Evolutionary conservation across 2,113 vertebrate species (phyloP), one percentile per base, ranked within the genome.

Genomic region (Pica pica): DNA sequence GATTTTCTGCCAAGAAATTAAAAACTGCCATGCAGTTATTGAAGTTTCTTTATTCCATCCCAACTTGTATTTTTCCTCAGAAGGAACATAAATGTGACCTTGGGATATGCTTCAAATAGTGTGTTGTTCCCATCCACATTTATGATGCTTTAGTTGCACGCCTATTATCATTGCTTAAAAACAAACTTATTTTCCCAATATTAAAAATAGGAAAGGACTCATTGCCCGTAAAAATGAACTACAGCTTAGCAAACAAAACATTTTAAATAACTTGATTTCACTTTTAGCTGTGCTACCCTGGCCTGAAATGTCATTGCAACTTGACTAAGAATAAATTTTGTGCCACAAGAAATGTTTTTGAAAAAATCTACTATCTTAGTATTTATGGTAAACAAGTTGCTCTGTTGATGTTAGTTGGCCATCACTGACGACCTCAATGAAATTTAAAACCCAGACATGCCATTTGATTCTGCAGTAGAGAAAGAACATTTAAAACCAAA

Each of bases 1-100:
- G 87, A 8, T 83, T 67, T 89, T 94, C 84, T 52, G 64, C 75
- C 95, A 96, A 97, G 61, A 69, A 75, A 95, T 81, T 47, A 92
- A 93, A 94, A 89, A 90, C 53, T 79, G 16, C 35, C n/a, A 42
- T 27, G n/a, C 4, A 60, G 35, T 88, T 46, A 78, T 19, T 92
- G 77, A 78, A 92, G 70, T 49, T 87, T 81, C 47, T 83, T 74
- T 88, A 59, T 73, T 87, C 94, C 27, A 59, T 52, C 61, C 63
- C 52, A 33, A 11, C 50, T 96, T 61, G 31, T 59, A 35, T 87
- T 93, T 93, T 96, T 77, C 18, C 35, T 89, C 30, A 64, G 63
- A 90, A 83, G 13, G 50, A 92, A 77, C 20, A 14, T 37, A 87
- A 85, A 21, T 64, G 39, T 90, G 60, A 83, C 39, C 59, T 87